Conservation (phyloP, 37 sponge, comb jelly and placozoan species). For the Sycon ciliatum region DNA sequence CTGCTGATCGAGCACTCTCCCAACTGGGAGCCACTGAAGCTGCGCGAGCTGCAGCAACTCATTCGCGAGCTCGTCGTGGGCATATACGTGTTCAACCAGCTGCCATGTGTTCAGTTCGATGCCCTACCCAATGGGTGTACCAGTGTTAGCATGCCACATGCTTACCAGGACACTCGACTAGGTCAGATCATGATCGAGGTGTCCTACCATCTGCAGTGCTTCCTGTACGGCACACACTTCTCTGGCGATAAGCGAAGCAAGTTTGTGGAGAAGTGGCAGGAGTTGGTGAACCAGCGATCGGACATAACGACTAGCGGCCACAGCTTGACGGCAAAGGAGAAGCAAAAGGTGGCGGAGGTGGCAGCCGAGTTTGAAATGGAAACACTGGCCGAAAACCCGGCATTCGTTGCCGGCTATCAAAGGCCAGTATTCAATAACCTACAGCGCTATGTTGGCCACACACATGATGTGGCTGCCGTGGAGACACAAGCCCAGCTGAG, state of each 20-base stretch:
- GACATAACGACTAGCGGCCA: no score
- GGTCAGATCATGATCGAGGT: slow-evolving; percentile 52
- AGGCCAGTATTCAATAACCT: no score
- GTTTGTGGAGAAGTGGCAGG: slow-evolving; percentile 47
- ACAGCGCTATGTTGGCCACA: no score
- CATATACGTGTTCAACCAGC: slow-evolving; percentile 73
- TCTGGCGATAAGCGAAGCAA: slow-evolving; percentile 42
- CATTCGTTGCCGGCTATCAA: no score
- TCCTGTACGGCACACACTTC: slow-evolving; percentile 57
- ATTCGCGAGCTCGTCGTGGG: slow-evolving; percentile 67
- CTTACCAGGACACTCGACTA: slow-evolving; percentile 65
- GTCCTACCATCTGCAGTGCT: slow-evolving; percentile 43
- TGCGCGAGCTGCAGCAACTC: slow-evolving; percentile 65
- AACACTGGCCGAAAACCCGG: no score
- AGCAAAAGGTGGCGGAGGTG: no score
- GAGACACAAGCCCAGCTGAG: no score
- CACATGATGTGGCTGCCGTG: no score
- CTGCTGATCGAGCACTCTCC: background rate
- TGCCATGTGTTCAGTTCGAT: slow-evolving; percentile 49
- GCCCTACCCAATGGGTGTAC: slow-evolving; percentile 43
- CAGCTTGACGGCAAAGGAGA: no score
- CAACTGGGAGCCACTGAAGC: slow-evolving; percentile 9
- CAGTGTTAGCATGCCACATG: slow-evolving; percentile 49
- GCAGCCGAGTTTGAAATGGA: no score
- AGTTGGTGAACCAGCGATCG: slow-evolving; percentile 26